phyloP scores from a whole-genome alignment of 2,113 vertebrate species.

The Macrotis lagotis region DNA sequence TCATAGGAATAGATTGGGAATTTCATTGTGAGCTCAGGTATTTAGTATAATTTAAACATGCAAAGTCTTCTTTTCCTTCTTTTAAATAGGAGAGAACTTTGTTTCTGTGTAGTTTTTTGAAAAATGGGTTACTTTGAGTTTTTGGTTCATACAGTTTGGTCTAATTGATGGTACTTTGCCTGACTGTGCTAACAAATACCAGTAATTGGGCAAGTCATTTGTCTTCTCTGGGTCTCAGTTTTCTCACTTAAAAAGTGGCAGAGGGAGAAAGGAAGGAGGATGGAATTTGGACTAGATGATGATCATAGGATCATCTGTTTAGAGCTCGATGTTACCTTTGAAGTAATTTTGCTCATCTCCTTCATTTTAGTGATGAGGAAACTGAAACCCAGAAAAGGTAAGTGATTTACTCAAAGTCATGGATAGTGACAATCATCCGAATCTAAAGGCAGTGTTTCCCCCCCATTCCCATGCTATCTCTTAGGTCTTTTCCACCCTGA shows the following conservation, averaged over 20 bases:
- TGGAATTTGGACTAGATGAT: too few species aligned
- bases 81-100: conserved; percentile 30
- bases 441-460: too few species aligned
- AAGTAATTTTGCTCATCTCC: too few species aligned
- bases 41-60: conserved; percentile 56
- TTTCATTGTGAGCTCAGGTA: conserved; percentile 43
- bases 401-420: not conserved
- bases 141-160: conserved; percentile 38
- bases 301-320: too few species aligned
- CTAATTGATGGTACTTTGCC: not conserved
- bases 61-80: conserved; percentile 25
- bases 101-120: conserved; percentile 42
- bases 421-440: too few species aligned
- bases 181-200: not conserved
- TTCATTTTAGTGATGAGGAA: not conserved
- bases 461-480: too few species aligned
- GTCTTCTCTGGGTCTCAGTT: not conserved
- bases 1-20: conserved; percentile 54
- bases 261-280: not conserved
- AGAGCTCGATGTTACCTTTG: too few species aligned
- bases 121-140: conserved; percentile 37
- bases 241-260: not conserved
- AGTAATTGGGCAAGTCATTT: not conserved
- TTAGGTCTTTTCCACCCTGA: not conserved
- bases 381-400: not conserved